Conservation (phyloP, 2,888 invertebrate genomes). For the Apamea monoglypha region DNA sequence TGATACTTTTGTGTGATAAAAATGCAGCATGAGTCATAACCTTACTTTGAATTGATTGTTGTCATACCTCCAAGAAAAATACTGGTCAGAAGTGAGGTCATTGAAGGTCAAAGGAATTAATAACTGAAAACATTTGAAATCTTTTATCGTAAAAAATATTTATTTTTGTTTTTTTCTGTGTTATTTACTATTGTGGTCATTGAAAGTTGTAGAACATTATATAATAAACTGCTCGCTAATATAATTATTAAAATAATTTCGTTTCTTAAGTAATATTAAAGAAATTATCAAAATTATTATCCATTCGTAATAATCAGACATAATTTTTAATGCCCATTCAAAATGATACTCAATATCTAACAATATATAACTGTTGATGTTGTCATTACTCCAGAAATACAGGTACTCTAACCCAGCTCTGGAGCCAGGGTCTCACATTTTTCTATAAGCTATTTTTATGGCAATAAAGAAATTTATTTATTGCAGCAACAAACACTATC, state of each 20-base stretch:
- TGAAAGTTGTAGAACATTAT: not conserved
- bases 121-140: not conserved
- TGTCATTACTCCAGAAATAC: not conserved
- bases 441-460: not conserved
- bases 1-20: slow-evolving; percentile 8
- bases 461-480: not conserved
- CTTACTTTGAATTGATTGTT: slow-evolving; percentile 3
- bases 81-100: not conserved
- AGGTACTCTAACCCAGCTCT: not conserved
- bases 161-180: not conserved
- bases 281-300: not conserved
- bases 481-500: slow-evolving; percentile 91
- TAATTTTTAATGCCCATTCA: not conserved
- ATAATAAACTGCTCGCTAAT: not conserved
- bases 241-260: not conserved
- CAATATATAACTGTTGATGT: not conserved
- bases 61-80: slow-evolving; percentile 11
- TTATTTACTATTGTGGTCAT: not conserved
- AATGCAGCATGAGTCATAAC: slow-evolving; percentile 32
- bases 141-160: not conserved
- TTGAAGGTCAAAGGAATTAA: not conserved
- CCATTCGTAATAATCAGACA: not conserved
- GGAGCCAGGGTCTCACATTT: not conserved
- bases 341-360: no score
- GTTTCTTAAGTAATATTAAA: not conserved